Evolutionary conservation across 2,797 vertebrate genomes (phyloP), one percentile per base, ranked within the genome.

Genomic region (Orestias chungarensis): DNA sequence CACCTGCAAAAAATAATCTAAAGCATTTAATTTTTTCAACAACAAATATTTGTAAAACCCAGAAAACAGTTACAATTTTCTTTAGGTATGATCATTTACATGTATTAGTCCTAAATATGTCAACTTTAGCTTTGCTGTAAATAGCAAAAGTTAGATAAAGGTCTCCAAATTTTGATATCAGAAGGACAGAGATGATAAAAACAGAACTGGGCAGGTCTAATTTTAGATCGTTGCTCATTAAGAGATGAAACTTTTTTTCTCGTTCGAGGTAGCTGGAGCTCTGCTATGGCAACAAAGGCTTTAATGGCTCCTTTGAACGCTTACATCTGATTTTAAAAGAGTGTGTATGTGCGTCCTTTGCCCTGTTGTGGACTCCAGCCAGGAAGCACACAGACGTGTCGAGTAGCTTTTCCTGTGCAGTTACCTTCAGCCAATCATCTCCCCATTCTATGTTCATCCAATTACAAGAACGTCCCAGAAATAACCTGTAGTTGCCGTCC

Each of bases 221-320:
- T 78, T 88, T 84, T 82, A 85, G 64, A 20, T 33, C 1, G 0
- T 43, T 33, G 17, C 59, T 76, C 4, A 1, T 71, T 76, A 78
- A 15, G 23, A 1, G 18, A 83, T 57, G 69, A 54, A 46, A 40
- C 68, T 40, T 4, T 70, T 4, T 70, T 72, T 82, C 75, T 82
- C 33, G 43, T 84, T 52, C 66, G 74, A 81, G 73, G 83, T 69
- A 82, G 80, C 82, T 64, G 61, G 20, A 74, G 27, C 66, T 81
- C 64, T 83, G 85, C 83, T 84, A 66, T 87, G 87, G 86, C 81
- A 89, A 88, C 87, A 87, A 66, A 52, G 54, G 27, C 74, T 79
- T 70, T 76, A 85, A 86, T 84, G 78, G 85, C 75, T 78, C 73
- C 38, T 79, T 67, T 67, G 70, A 75, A 74, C 25, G 64, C 47